Evolutionary conservation across 2,113 vertebrate genomes (phyloP).

Genomic region (Xenopus borealis): DNA sequence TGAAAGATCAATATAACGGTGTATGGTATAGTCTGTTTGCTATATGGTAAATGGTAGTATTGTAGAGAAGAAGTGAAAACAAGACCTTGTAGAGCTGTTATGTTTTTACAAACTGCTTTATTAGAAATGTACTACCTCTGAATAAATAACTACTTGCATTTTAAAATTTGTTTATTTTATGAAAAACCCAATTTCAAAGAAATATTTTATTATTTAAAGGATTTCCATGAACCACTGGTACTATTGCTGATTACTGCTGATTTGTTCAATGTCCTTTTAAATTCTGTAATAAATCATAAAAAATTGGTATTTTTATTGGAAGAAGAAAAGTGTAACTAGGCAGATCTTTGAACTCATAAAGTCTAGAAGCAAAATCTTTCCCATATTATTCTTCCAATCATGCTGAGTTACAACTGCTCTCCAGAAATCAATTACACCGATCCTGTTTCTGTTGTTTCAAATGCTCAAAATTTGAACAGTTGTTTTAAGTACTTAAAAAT

Average conservation of each 20-base stretch:
- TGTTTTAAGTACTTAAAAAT: conserved; percentile 44
- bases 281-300: conserved; percentile 40
- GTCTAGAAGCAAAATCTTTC: conserved; percentile 14
- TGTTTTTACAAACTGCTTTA: no score
- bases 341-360: conserved; percentile 31
- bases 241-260: conserved; percentile 1
- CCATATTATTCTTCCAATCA: conserved; percentile 28
- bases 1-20: no score
- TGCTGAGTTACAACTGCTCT: conserved; percentile 19
- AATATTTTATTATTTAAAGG: no score
- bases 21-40: no score
- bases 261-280: conserved; percentile 42
- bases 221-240: no score
- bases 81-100: no score
- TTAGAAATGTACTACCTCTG: no score
- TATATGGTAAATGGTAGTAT: no score
- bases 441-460: conserved; percentile 40
- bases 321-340: conserved; percentile 19
- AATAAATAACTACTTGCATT: no score
- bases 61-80: no score
- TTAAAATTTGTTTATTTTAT: no score
- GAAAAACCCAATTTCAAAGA: no score
- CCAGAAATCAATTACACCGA: conserved; percentile 44
- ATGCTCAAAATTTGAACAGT: conserved; percentile 43
- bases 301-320: conserved; percentile 28